Base-by-base conservation (phyloP, 2,888 invertebrate species). In the Ganaspis brasiliensis region DNA sequence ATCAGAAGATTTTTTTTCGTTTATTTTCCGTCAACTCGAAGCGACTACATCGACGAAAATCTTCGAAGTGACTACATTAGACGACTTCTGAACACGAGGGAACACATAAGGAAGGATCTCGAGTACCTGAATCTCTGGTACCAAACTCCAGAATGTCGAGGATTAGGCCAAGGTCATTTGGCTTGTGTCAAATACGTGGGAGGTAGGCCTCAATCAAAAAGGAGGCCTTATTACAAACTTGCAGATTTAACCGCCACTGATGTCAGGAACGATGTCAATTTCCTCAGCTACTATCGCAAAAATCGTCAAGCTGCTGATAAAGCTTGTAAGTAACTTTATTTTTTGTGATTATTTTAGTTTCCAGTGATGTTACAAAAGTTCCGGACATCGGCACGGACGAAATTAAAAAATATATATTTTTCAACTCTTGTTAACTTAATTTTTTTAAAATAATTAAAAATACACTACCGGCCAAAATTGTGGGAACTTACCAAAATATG, bases 211-310 rank as follows among this genome's bases (percentile, higher is more conserved):
- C 96, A 95, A 92, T 94, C 95, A 89, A 94, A 95, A 91, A 95
- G 97, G 89, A 94, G 95, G 89, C 95, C 96, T 81, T 94, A 95
- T 90, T 93, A 93, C 92, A 93, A 94, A 89, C 92, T 92, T 82
- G 94, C 94, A 91, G 95, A 96, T 88, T 85, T 92, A 63, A 90
- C 92, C 40, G 91, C 92, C 10, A 93, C 93, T 83, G 96, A 96
- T 92, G 94, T 97, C 91, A 95, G 95, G 92, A 96, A 94, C 92
- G 97, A 97, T 93, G 96, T 97, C 92, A 96, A 96, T 91, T 95
- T 96, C 89, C 94, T 97, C 90, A 97, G 97, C 91, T 97, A 95
- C 93, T 97, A 97, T 94, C 95, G 95, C 92, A 96, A 95, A 93
- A 95, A 96, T 92, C 94, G 95, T 86, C 94, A 94, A 86, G 95